phyloP scores from a whole-genome alignment of 1,140 invertebrate genomes.

The Olivierus martensii region DNA sequence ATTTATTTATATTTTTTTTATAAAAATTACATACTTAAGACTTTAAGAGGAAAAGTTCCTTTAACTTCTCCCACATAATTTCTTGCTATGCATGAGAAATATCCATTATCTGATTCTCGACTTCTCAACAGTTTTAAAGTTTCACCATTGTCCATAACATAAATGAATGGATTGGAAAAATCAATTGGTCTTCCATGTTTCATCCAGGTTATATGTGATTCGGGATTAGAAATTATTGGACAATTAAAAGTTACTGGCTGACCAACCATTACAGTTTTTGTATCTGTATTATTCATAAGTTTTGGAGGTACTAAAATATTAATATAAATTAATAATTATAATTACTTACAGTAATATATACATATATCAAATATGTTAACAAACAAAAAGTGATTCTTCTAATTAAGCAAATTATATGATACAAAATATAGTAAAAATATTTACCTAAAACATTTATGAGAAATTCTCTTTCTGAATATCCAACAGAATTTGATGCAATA shows the following conservation, averaged over 20 bases:
- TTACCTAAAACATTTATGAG: slow-evolving; percentile 48
- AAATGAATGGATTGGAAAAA: slow-evolving; percentile 8
- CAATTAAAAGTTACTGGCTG: slow-evolving; percentile 32
- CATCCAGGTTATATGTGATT: slow-evolving; percentile 33
- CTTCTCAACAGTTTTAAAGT: slow-evolving; percentile 9
- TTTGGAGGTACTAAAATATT: slow-evolving; percentile 20
- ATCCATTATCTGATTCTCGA: slow-evolving; percentile 7
- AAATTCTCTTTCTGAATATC: slow-evolving; percentile 45
- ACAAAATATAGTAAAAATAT: neutral
- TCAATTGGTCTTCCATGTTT: slow-evolving; percentile 16
- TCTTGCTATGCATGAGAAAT: slow-evolving; percentile 10
- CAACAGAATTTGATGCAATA: slow-evolving; percentile 47
- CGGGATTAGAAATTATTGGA: slow-evolving; percentile 33
- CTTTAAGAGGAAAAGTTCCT: slow-evolving; percentile 5
- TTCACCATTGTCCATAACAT: slow-evolving; percentile 10
- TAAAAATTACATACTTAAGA: slow-evolving; percentile 8
- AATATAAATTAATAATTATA: too few relatives aligned
- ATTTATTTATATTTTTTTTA: neutral
- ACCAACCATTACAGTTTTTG: slow-evolving; percentile 30
- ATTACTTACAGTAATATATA: too few relatives aligned
- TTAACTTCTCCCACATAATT: slow-evolving; percentile 10
- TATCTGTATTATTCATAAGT: slow-evolving; percentile 21
- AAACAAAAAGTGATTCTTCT: too few relatives aligned
- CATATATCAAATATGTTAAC: too few relatives aligned
- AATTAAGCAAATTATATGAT: too few relatives aligned